Evolutionary conservation across 2,888 invertebrate genomes (phyloP).

Genomic region (Drosophila colorata): DNA sequence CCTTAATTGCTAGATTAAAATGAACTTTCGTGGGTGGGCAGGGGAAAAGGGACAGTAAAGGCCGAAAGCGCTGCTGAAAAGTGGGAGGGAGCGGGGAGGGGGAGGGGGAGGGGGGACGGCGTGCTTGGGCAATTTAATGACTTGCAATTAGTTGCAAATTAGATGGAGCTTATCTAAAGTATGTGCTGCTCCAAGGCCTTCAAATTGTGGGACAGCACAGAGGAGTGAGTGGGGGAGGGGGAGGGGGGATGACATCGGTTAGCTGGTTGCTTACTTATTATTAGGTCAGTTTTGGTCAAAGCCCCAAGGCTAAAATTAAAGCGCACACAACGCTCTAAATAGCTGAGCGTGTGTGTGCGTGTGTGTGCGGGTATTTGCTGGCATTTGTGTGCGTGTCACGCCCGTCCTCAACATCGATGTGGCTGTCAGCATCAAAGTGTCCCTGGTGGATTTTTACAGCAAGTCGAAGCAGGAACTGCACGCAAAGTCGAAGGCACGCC

Average conservation of each 20-base stretch:
- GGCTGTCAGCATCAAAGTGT: constrained; percentile 60
- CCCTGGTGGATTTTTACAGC: constrained; percentile 48
- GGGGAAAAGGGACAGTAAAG: background rate
- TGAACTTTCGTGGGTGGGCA: constrained; percentile 37
- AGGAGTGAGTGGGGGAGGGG: background rate
- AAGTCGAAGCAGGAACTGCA: constrained; percentile 42
- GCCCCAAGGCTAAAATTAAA: constrained; percentile 54
- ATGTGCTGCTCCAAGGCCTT: constrained; percentile 32
- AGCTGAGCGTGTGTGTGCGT: constrained; percentile 2
- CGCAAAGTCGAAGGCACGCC: constrained; percentile 17
- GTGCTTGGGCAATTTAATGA: constrained; percentile 58
- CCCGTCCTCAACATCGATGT: constrained; percentile 44
- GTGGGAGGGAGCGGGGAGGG: too few relatives aligned
- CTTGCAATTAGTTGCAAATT: constrained; percentile 77
- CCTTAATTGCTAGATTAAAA: constrained; percentile 76
- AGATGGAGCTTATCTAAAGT: constrained; percentile 61
- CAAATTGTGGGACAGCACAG: background rate
- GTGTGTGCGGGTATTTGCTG: background rate
- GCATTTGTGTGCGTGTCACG: constrained; percentile 54
- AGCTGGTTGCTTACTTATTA: constrained; percentile 44
- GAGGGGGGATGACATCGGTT: background rate
- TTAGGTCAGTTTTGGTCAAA: constrained; percentile 54
- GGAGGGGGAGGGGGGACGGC: accelerated
- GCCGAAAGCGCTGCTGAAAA: background rate
- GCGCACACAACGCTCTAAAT: constrained; percentile 32